phyloP scores from a whole-genome alignment of 2,888 invertebrate species.

The Timema cristinae region DNA sequence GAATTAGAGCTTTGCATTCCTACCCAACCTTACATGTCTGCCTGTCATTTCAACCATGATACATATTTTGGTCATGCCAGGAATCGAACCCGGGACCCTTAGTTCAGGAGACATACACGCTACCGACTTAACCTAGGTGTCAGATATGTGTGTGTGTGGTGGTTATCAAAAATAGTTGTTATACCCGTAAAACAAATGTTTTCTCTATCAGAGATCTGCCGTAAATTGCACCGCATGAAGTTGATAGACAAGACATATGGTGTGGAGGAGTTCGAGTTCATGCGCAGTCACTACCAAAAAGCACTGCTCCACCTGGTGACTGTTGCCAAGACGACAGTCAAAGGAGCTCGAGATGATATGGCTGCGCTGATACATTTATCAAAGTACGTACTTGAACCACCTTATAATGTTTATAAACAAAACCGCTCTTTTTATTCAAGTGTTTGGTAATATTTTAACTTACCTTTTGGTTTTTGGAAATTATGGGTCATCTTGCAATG shows the following conservation, averaged over 20 bases:
- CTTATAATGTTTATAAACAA: not conserved
- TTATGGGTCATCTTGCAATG: too few species aligned
- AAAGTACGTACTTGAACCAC: constrained; percentile 12
- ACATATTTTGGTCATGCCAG: too few species aligned
- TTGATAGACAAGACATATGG: constrained; percentile 66
- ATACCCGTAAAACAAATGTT: too few species aligned
- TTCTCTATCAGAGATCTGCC: constrained; percentile 53
- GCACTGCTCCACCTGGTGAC: constrained; percentile 61
- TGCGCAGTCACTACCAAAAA: constrained; percentile 63
- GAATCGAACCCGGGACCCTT: too few species aligned
- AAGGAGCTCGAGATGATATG: constrained; percentile 10
- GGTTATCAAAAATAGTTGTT: too few species aligned
- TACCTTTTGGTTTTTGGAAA: not conserved
- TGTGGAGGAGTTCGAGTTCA: constrained; percentile 64
- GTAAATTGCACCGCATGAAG: constrained; percentile 62
- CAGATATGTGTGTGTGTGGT: too few species aligned
- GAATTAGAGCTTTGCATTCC: too few species aligned
- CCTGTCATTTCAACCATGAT: too few species aligned
- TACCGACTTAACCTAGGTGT: too few species aligned
- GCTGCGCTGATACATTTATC: constrained; percentile 20
- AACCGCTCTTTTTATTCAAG: not conserved
- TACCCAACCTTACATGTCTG: too few species aligned
- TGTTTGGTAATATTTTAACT: not conserved
- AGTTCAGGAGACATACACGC: too few species aligned
- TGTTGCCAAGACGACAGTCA: constrained; percentile 47